phyloP scores from a whole-genome alignment of 1,140 invertebrate genomes.

The Branchinecta lynchi region DNA sequence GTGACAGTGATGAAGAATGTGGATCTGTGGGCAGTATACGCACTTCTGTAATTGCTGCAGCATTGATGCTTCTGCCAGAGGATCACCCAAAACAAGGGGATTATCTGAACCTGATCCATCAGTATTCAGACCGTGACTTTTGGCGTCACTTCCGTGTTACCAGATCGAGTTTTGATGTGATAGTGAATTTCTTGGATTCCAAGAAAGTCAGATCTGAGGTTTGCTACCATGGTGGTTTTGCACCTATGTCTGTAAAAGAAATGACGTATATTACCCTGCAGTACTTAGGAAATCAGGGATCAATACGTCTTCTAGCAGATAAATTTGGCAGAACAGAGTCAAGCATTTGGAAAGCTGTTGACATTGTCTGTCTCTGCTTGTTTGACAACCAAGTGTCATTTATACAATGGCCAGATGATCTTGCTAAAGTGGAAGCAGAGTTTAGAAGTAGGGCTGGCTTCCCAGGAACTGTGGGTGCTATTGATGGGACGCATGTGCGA shows the following conservation, averaged over 20 bases:
- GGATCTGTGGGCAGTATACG: no score
- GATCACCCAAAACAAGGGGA: not conserved
- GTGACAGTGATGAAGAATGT: no score
- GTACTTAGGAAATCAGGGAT: constrained; percentile 11
- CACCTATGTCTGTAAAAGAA: not conserved
- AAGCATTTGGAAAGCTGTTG: not conserved
- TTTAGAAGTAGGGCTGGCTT: constrained; percentile 15
- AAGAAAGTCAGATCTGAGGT: not conserved
- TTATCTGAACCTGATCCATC: not conserved
- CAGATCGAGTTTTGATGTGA: not conserved
- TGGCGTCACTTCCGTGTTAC: constrained; percentile 4
- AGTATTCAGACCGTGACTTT: constrained; percentile 9
- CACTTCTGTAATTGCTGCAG: no score
- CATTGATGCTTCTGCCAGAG: not conserved
- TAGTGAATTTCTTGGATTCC: not conserved
- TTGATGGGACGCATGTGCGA: constrained; percentile 17
- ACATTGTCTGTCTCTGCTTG: not conserved
- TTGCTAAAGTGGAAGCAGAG: not conserved
- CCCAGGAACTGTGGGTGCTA: constrained; percentile 12
- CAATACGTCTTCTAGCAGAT: constrained; percentile 2
- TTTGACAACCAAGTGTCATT: constrained; percentile 11
- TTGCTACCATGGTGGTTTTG: not conserved
- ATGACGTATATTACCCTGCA: not conserved
- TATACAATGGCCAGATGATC: constrained; percentile 13
- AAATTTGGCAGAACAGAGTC: constrained; percentile 1